phyloP scores from a whole-genome alignment of 2,113 vertebrate genomes.

The Desmodus rotundus region DNA sequence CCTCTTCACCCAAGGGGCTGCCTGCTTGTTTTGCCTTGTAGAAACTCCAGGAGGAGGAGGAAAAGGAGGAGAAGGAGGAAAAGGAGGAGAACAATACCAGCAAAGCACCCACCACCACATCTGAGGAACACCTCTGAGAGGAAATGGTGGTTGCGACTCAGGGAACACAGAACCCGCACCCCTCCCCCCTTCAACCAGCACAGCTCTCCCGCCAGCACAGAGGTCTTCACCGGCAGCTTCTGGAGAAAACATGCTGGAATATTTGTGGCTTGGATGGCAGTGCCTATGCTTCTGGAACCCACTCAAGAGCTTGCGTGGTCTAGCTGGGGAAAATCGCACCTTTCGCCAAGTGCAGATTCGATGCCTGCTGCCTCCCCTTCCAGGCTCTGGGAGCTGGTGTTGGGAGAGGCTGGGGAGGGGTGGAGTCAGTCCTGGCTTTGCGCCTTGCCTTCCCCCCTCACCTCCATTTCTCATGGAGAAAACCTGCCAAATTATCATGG shows the following conservation, averaged over 20 bases:
- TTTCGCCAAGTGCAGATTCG: background rate
- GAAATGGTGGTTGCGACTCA: background rate
- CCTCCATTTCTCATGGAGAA: background rate
- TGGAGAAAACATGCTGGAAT: background rate
- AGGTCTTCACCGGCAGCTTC: background rate
- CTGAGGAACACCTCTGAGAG: slow-evolving; percentile 50
- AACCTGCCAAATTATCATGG: background rate
- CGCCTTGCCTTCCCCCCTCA: background rate
- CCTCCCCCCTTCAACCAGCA: background rate
- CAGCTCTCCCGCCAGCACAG: background rate
- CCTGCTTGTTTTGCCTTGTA: slow-evolving; percentile 40
- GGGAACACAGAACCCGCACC: background rate
- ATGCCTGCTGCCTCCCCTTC: rapidly evolving
- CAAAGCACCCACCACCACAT: background rate
- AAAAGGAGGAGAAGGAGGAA: background rate
- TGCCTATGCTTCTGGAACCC: background rate
- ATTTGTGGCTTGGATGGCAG: background rate
- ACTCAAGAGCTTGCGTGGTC: background rate
- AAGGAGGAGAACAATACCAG: background rate
- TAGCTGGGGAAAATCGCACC: background rate
- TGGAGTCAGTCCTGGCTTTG: background rate
- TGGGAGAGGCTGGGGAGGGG: background rate
- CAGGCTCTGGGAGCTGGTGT: background rate
- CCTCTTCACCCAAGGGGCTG: background rate
- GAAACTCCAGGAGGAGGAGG: slow-evolving; percentile 40